Evolutionary conservation across 2,113 vertebrate genomes (phyloP).

Genomic region (Myanophis thanlyinensis): DNA sequence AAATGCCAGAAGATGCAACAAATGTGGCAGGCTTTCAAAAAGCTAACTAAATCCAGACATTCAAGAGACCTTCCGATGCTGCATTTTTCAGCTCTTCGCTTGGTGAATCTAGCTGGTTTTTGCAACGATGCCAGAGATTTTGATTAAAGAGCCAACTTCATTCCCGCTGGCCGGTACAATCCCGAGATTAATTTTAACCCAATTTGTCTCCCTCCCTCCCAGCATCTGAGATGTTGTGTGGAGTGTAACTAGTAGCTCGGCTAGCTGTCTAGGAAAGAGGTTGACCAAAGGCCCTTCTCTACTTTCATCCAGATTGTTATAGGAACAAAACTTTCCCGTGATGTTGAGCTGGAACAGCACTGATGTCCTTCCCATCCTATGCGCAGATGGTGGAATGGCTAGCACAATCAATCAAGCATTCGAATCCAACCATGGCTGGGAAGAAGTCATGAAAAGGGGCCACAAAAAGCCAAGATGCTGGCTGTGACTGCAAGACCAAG

Average conservation of each 20-base stretch:
- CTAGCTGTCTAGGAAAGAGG: slow-evolving; percentile 27
- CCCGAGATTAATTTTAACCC: slow-evolving; percentile 11
- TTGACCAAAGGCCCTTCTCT: neutral
- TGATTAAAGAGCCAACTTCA: neutral
- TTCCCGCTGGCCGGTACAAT: neutral
- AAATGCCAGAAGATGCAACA: neutral
- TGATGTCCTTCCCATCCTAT: neutral
- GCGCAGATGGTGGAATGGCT: too few relatives aligned
- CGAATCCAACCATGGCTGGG: neutral
- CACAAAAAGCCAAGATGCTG: neutral
- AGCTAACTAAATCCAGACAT: neutral
- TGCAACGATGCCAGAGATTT: neutral
- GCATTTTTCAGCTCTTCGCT: neutral
- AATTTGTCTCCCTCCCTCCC: neutral
- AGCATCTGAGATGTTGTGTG: neutral
- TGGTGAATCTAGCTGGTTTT: neutral
- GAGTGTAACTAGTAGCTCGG: neutral
- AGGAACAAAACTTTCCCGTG: too few relatives aligned
- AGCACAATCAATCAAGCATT: neutral
- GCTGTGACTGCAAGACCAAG: too few relatives aligned
- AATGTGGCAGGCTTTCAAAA: neutral
- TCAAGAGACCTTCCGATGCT: neutral
- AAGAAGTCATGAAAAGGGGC: neutral
- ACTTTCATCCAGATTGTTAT: neutral
- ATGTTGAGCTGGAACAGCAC: neutral